These are phyloP conservation scores for Oryzias dopingdopingensis DNA, from an alignment of 2,797 vertebrate genomes.

Conservation along the genomic window DNA sequence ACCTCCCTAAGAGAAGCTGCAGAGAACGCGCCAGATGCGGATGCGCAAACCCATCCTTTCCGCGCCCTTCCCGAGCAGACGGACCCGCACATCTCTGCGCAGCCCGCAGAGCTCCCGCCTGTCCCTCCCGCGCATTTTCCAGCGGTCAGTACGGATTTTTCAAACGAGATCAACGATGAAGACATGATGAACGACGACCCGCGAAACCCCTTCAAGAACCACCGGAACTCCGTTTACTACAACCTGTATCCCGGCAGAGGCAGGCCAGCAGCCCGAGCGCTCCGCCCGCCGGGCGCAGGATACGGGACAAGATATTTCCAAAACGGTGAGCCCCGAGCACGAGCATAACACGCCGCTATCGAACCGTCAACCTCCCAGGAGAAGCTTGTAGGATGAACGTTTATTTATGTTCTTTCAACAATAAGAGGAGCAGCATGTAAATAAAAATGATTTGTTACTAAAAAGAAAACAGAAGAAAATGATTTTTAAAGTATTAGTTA, in stretches of 20 bases:
- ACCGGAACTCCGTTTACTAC: conserved; percentile 77
- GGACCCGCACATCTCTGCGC: conserved; percentile 18
- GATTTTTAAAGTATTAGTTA: no score
- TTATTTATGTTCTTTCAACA: no score
- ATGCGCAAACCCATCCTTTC: no score
- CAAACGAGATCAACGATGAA: conserved; percentile 35
- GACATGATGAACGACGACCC: conserved; percentile 77
- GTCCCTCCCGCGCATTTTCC: conserved; percentile 13
- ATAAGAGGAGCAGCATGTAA: no score
- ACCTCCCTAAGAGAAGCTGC: neutral
- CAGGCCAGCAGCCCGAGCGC: conserved; percentile 45
- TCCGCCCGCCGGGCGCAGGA: conserved; percentile 69
- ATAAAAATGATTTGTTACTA: no score
- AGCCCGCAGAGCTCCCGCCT: conserved; percentile 1
- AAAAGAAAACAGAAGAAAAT: no score
- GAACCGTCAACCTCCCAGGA: no score
- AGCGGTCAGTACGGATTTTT: conserved; percentile 13
- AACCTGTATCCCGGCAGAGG: conserved; percentile 68
- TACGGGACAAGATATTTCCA: conserved; percentile 81
- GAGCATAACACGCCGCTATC: no score
- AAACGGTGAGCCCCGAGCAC: conserved; percentile 65
- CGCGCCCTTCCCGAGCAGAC: neutral
- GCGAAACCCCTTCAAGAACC: conserved; percentile 70
- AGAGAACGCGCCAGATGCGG: neutral
- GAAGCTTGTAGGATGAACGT: no score